Percentiles rank a stretch among this genome's conserved stretches.
phyloP scores from a whole-genome alignment of 1,140 invertebrate genomes.

The Drosophila neocordata region DNA sequence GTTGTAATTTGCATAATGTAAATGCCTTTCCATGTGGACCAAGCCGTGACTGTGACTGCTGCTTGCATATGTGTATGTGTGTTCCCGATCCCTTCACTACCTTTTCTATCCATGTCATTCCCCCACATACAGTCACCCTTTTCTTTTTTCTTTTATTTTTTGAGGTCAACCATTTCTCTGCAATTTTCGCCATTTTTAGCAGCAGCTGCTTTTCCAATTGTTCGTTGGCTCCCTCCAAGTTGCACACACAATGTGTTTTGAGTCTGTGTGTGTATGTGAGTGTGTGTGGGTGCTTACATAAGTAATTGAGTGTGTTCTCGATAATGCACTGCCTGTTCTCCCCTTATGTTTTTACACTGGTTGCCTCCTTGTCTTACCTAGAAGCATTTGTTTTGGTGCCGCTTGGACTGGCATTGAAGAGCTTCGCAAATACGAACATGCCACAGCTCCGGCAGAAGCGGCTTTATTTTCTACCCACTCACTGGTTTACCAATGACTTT shows the following conservation, averaged over 20 bases:
- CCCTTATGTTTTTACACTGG: background rate
- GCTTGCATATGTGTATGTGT: slow-evolving; percentile 15
- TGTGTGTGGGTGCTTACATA: slow-evolving; percentile 60
- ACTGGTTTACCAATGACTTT: background rate
- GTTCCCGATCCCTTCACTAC: background rate
- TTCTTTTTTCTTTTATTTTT: slow-evolving; percentile 27
- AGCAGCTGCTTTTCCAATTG: slow-evolving; percentile 71
- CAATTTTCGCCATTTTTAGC: slow-evolving; percentile 70
- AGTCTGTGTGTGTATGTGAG: background rate
- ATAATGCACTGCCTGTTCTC: slow-evolving; percentile 64
- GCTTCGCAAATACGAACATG: slow-evolving; percentile 64
- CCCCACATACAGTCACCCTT: background rate
- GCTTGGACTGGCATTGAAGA: slow-evolving; percentile 53
- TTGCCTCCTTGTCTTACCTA: background rate
- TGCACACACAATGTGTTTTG: slow-evolving; percentile 5
- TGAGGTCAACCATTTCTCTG: slow-evolving; percentile 65
- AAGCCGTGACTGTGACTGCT: slow-evolving; percentile 40
- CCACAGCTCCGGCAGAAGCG: background rate
- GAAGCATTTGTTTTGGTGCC: slow-evolving; percentile 38
- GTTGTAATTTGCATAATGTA: slow-evolving; percentile 74
- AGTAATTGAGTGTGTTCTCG: slow-evolving; percentile 80
- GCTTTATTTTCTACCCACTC: background rate
- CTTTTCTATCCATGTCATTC: background rate
- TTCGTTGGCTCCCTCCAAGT: slow-evolving; percentile 27
- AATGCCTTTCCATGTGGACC: slow-evolving; percentile 54